Percentiles rank a stretch among this genome's conserved stretches.
These are phyloP conservation scores for Sebastes trivittatus DNA, from an alignment of 2,797 vertebrate species.

Conservation along the genomic window DNA sequence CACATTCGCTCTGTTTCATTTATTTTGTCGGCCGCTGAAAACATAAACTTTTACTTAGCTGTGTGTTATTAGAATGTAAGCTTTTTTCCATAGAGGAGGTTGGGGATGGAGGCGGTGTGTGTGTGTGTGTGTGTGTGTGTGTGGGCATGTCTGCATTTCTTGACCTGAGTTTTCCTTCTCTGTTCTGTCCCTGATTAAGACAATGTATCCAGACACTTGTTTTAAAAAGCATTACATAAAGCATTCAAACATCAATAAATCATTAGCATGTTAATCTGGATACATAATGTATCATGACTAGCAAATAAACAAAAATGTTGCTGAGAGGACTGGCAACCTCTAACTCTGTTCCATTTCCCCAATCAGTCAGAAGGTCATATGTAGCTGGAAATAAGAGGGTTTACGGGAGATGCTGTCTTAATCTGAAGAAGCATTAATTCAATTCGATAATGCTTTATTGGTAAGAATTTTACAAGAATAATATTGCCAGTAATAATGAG, in stretches of 20 bases:
- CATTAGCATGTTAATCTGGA: slow-evolving; percentile 26
- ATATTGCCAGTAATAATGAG: too few relatives aligned
- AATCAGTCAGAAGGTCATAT: not conserved
- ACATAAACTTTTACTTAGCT: slow-evolving; percentile 82
- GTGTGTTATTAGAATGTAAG: slow-evolving; percentile 72
- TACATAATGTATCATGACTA: not conserved
- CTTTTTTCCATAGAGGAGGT: slow-evolving; percentile 46
- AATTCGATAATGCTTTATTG: too few relatives aligned
- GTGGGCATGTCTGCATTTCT: slow-evolving; percentile 2
- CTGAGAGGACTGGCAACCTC: not conserved
- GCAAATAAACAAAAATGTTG: slow-evolving; percentile 13
- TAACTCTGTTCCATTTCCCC: not conserved
- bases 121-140: not conserved
- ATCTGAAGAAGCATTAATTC: not conserved
- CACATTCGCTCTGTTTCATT: slow-evolving; percentile 72
- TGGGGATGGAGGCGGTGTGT: not conserved
- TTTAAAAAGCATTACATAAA: slow-evolving; percentile 33
- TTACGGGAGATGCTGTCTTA: not conserved
- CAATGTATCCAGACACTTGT: slow-evolving; percentile 23
- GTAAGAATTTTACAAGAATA: too few relatives aligned
- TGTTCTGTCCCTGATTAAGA: slow-evolving; percentile 32
- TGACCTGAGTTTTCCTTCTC: slow-evolving; percentile 30
- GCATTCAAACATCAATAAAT: slow-evolving; percentile 36
- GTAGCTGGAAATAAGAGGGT: not conserved
- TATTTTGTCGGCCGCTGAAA: slow-evolving; percentile 79